phyloP scores from a whole-genome alignment of 2,888 invertebrate genomes.

The Oscheius sp. region DNA sequence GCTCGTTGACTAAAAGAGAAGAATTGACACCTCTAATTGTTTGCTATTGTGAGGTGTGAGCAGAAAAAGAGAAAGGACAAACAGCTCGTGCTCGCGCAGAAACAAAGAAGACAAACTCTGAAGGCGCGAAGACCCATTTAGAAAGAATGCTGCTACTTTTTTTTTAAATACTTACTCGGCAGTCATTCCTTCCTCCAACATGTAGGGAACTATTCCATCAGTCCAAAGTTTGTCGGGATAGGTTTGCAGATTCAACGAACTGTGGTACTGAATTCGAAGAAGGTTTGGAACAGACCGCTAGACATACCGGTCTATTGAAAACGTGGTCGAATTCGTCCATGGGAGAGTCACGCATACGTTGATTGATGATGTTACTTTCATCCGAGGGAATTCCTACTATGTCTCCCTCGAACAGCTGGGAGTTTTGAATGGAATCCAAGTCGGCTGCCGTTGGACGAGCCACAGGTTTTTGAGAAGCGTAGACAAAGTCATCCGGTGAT shows the following conservation, averaged over 20 bases:
- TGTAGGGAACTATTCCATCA: constrained; percentile 69
- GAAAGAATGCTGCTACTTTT: constrained; percentile 13
- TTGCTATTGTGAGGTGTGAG: constrained; percentile 26
- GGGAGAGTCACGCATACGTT: constrained; percentile 57
- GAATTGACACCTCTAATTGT: constrained; percentile 17
- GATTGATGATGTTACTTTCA: constrained; percentile 43
- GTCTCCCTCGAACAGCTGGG: constrained; percentile 78
- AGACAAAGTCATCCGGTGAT: constrained; percentile 70
- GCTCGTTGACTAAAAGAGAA: constrained; percentile 66
- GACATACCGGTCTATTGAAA: constrained; percentile 57
- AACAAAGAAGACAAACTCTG: constrained; percentile 9
- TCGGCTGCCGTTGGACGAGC: constrained; percentile 60
- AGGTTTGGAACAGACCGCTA: background rate
- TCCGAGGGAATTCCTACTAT: constrained; percentile 75
- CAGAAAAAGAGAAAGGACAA: constrained; percentile 37
- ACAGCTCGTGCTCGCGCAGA: constrained; percentile 30
- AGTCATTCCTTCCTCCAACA: constrained; percentile 72
- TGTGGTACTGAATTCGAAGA: constrained; percentile 65
- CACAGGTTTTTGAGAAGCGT: constrained; percentile 65
- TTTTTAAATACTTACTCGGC: constrained; percentile 55
- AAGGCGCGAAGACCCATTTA: constrained; percentile 3
- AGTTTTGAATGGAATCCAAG: constrained; percentile 70
- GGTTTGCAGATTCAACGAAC: constrained; percentile 71
- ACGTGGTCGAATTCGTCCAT: constrained; percentile 53
- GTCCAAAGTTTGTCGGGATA: constrained; percentile 73